Base-by-base conservation (phyloP, 2,797 vertebrate species). In the Poecilia velifera region DNA sequence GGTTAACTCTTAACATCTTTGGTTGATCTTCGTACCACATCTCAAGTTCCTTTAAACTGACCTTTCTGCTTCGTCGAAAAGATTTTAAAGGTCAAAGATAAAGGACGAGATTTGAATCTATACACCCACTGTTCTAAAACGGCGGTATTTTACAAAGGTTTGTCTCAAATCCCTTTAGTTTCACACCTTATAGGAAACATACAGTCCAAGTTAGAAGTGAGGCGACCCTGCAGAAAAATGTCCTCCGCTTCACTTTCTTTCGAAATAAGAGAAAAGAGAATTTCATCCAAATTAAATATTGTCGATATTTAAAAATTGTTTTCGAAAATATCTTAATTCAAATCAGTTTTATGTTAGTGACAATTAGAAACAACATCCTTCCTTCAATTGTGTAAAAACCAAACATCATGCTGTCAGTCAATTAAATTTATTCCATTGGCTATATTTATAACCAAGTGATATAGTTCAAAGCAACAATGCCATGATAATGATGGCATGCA, bases 41-140 rank as follows among this genome's bases (percentile, higher is more conserved):
- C 55, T 18, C 13, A 31, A 36, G 51, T 77, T 82, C 73, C 62
- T 87, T 77, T 79, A 77, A 86, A 46, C 51, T 47, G 59, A 49
- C 57, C 78, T 76, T 34, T 86, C 72, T 66, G 53, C 71, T 77
- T 77, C 6, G 25, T 12, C 76, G 46, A 75, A 45, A 79, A 66
- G 72, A 79, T 74, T 87, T 81, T 45, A 87, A 89, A 86, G 80
- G 82, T 89, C 81, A 76, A 43, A 64, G 78, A 79, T 88, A 80
- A 74, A 78, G 62, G 47, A 53, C 14, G 57, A 72, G 74, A 78
- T 77, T 82, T 80, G 39, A 34, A 74, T 82, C 71, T 34, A 45
- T 72, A 82, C 22, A 41, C 45, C 22, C 68, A 36, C 47, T 18
- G 73, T 71, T 83, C 68, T 81, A 43, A 80, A 80, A 72, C 66